Evolutionary conservation across 2,113 vertebrate species (phyloP), one percentile per base, ranked within the genome.

Genomic region (Notarius quadriscutis): DNA sequence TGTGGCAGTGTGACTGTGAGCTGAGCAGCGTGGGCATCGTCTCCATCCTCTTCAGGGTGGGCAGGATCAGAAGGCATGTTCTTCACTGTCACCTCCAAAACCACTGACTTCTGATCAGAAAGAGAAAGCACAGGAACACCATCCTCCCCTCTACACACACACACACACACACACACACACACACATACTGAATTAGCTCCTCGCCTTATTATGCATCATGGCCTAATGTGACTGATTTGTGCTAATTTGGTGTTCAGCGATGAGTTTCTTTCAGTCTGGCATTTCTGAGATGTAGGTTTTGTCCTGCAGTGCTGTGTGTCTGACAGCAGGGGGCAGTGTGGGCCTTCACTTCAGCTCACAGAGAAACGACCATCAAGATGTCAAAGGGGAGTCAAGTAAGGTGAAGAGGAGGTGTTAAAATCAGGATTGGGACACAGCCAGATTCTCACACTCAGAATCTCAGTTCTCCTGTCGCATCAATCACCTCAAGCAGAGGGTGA

Each of bases 1-100:
- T 92, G 89, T 50, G 98, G 97, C 15, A 99, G 93, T 6, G 93
- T 91, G 89, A 96, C 94, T 0, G 94, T 89, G 57, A 99, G 95
- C 93, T 96, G 94, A 7, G 98, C 96, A 2, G 96, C 97, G 0
- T 99, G 97, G 30, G 97, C 98, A 0, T 98, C 97, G 0, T 99
- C 98, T 3, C 98, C 98, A 0, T 99, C 96, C 30, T 94, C 90
- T 65, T 96, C 95, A 0, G 97, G 96, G 22, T 89, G 7, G 5
- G 78, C 17, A 0, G 94, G 95, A 89, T 97, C 93, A 10, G 97
- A 97, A 60, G 98, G 98, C 86, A 92, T 83, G 92, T 99, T 99
- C 84, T 95, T 97, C 89, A 98, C 93, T 0, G 51, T 95, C 89
- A 99, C 92, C 93, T 98, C 96, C 93, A 99, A 90, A 8, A 95